A percentile compares a stretch with the other conserved stretches of the same genome.
Evolutionary conservation across 2,113 vertebrate genomes (phyloP).

Genomic region (Albula glossodonta): DNA sequence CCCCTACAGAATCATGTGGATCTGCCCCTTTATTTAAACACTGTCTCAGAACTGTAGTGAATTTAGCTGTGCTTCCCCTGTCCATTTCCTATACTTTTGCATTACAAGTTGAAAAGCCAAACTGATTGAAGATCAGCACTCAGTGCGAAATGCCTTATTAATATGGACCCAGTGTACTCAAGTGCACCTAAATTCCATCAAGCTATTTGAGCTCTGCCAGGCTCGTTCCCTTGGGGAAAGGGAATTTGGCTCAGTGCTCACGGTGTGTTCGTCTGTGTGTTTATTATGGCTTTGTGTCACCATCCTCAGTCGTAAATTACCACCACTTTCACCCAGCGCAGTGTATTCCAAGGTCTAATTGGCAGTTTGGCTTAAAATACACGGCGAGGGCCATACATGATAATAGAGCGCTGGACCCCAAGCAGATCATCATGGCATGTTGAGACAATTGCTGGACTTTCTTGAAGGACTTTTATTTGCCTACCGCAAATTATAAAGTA

Average conservation of each 20-base stretch:
- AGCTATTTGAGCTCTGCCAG: background rate
- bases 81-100: too few relatives aligned
- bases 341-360: background rate
- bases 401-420: background rate
- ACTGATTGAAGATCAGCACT: too few relatives aligned
- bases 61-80: too few relatives aligned
- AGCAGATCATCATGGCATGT: background rate
- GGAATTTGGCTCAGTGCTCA: background rate
- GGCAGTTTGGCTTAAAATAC: background rate
- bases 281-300: background rate
- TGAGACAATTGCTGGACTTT: constrained; percentile 1
- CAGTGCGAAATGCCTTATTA: too few relatives aligned
- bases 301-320: background rate
- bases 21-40: too few relatives aligned
- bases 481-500: background rate
- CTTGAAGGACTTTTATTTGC: too few relatives aligned
- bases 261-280: background rate
- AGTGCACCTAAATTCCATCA: background rate
- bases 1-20: too few relatives aligned
- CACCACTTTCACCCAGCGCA: background rate
- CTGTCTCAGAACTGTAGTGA: too few relatives aligned
- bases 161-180: background rate
- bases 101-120: too few relatives aligned
- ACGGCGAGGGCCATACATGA: background rate
- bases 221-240: background rate